Evolutionary conservation across 2,888 invertebrate genomes (phyloP), one percentile per base, ranked within the genome.

Genomic region (Liodrosophila aerea): DNA sequence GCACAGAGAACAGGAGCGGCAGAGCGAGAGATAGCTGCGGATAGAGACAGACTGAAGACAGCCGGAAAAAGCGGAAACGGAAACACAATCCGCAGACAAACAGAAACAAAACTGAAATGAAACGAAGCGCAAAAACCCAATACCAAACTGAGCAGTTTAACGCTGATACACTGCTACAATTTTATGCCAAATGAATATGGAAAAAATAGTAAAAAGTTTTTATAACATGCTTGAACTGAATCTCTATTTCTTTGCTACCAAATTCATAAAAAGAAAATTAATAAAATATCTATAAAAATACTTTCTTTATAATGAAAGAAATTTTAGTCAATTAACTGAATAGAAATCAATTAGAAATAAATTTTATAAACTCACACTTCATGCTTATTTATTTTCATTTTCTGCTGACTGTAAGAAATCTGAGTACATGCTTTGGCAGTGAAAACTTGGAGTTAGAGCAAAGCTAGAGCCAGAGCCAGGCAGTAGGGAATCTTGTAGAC

Each of bases 341-440:
- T n/a, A n/a, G n/a, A n/a, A n/a, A n/a, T n/a, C n/a, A n/a, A n/a
- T n/a, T n/a, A n/a, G n/a, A n/a, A n/a, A n/a, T n/a, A n/a, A n/a
- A n/a, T n/a, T n/a, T n/a, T n/a, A n/a, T n/a, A n/a, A n/a, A n/a
- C n/a, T n/a, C n/a, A n/a, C n/a, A n/a, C n/a, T n/a, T n/a, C n/a
- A n/a, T n/a, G n/a, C n/a, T n/a, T n/a, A n/a, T n/a, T n/a, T n/a
- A 22, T 22, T 22, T 22, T 22, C 3, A 22, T 2, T 22, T 22
- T 22, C 5, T 22, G 22, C 22, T 5, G 22, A 22, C 22, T 22
- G 51, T 13, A 57, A 61, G 76, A 85, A 77, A 77, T 85, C 77
- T 76, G 77, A 77, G 86, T 41, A 70, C 58, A 76, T 57, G 86
- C 80, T 75, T 67, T 80, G 61, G 54, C 71, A 74, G 54, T 49